A percentile compares a stretch with the other conserved stretches of the same genome.
These are phyloP conservation scores for Erebia aethiops DNA, from an alignment of 2,888 invertebrate species.

Conservation along the genomic window DNA sequence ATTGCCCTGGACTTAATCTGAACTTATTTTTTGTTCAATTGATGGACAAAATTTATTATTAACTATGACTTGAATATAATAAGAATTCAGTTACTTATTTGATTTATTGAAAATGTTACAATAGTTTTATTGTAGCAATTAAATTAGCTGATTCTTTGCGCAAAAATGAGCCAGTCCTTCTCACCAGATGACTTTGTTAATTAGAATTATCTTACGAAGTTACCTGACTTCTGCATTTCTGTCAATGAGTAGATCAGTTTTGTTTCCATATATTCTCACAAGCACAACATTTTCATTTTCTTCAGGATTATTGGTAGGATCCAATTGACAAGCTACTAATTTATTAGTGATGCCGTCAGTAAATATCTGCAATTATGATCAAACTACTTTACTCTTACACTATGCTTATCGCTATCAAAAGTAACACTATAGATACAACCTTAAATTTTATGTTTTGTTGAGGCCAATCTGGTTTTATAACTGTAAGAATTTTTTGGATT, in stretches of 20 bases:
- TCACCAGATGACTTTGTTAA: too few species aligned
- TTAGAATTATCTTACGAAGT: neutral
- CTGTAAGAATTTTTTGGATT: slow-evolving; percentile 85
- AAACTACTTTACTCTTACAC: slow-evolving; percentile 9
- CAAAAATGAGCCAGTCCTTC: too few species aligned
- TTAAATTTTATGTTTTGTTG: slow-evolving; percentile 86
- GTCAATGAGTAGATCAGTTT: slow-evolving; percentile 96
- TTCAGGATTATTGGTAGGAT: slow-evolving; percentile 65
- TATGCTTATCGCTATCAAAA: neutral
- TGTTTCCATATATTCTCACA: slow-evolving; percentile 95
- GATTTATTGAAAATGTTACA: too few species aligned
- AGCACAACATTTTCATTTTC: slow-evolving; percentile 87
- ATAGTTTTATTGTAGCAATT: too few species aligned
- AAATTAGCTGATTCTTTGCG: too few species aligned
- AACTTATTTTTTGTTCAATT: too few species aligned
- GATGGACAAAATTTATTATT: too few species aligned
- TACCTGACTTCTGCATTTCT: slow-evolving; percentile 90
- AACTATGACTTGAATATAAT: too few species aligned
- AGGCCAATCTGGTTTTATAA: slow-evolving; percentile 88
- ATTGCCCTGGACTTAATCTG: too few species aligned
- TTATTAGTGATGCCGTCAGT: slow-evolving; percentile 98
- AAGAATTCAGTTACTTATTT: too few species aligned
- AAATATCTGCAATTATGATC: slow-evolving; percentile 85
- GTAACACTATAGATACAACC: slow-evolving; percentile 70
- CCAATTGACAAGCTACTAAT: slow-evolving; percentile 89